phyloP scores from a whole-genome alignment of 1,140 invertebrate genomes.

The Frieseomelitta varia region DNA sequence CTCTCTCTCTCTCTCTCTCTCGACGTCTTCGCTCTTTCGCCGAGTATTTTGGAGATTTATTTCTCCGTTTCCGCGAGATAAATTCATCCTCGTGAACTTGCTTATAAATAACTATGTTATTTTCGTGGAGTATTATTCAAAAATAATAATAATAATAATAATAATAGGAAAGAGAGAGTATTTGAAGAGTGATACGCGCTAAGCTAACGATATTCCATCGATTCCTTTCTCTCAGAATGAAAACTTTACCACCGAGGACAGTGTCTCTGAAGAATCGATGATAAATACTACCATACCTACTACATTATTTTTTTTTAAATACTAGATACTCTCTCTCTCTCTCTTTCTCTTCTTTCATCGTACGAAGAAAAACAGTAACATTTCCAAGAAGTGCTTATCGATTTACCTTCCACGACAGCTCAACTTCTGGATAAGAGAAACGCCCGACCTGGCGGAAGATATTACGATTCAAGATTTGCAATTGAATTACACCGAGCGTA shows the following conservation, averaged over 20 bases:
- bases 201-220: too few relatives aligned
- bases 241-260: background rate
- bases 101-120: too few relatives aligned
- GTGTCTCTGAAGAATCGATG: slow-evolving; percentile 35
- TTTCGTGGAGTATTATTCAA: too few relatives aligned
- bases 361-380: slow-evolving; percentile 37
- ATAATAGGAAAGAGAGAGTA: too few relatives aligned
- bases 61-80: too few relatives aligned
- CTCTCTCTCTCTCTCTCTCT: too few relatives aligned
- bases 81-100: too few relatives aligned
- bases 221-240: too few relatives aligned
- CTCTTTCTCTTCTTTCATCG: too few relatives aligned
- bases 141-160: too few relatives aligned
- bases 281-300: slow-evolving; percentile 54
- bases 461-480: background rate
- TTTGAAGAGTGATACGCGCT: too few relatives aligned
- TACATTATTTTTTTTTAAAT: slow-evolving; percentile 32
- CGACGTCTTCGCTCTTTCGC: background rate
- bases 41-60: too few relatives aligned
- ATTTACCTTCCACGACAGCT: background rate
- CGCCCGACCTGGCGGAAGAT: background rate
- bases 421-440: background rate
- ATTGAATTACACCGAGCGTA: background rate
- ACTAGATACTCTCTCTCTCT: slow-evolving; percentile 31
- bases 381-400: background rate